Base-by-base conservation (phyloP, 2,797 vertebrate genomes). In the Squalus acanthias region DNA sequence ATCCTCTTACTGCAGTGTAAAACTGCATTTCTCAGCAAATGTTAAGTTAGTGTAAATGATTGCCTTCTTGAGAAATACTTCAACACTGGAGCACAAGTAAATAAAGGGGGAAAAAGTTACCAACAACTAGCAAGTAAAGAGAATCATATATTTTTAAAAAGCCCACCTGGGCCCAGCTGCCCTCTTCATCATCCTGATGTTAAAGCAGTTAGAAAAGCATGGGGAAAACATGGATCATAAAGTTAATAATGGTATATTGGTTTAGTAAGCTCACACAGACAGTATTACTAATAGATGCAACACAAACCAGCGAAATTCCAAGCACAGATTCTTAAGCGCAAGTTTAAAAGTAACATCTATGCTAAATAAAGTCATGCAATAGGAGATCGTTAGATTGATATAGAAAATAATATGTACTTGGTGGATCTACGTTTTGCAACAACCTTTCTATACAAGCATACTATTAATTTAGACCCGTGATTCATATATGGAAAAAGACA, bases 131-230 rank as follows among this genome's bases (percentile, higher is more conserved):
- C 69, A 46, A 60, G 94, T 69, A 72, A 76, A 95, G 63, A 67
- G n/a, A 67, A 74, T 74, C 50, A 95, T 53, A 74, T 95, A 95
- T 57, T 95, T 46, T 74, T 95, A 95, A 97, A 50, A 97, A 98
- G 98, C 99, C 98, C 98, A 99, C 99, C 99, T 99, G 99, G 97
- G 99, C 99, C 99, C 99, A 99, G 99, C 99, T 99, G 97, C 99
- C 99, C 98, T 99, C 99, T 98, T 99, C 99, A 98, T 99, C 99
- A 97, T 99, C 99, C 99, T 99, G 99, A 97, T 97, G 99, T 99
- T 99, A 99, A 96, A 98, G 97, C 97, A 97, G 98, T 99, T 99
- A 99, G 98, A 98, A 98, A 98, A 98, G 98, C 98, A 98, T 98
- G 98, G 98, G 98, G 98, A 98, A 99, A 97, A 98, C 96, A 98